Base-by-base conservation (phyloP, 2,113 vertebrate species). In the Donacobius atricapilla region DNA sequence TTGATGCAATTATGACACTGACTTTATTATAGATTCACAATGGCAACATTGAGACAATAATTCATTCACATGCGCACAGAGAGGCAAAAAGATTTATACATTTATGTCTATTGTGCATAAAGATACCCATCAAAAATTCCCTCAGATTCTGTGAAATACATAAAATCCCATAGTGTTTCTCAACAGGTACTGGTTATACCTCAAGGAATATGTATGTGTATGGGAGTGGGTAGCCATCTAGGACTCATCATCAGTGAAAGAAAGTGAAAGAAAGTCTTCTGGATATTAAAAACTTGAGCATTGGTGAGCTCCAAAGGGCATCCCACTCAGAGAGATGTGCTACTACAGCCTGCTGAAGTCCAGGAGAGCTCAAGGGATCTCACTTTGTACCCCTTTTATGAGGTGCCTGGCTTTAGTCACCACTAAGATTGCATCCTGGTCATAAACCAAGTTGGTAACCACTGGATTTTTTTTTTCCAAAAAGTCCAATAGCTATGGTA, bases 221-320 rank as follows among this genome's bases (percentile, higher is more conserved):
- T 33, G 22, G 7, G 28, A 50, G 22, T 37, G 19, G 15, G 13
- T 24, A 39, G 28, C 33, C 1, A 3, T 24, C 27, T 51, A 39
- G 33, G 19, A 25, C 5, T 39, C 45, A 39, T 30, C 15, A 51
- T 20, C 15, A 28, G 19, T 30, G 44, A 65, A 50, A 56, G 2
- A 47, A 47, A 19, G 17, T 42, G 30, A 66, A 40, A 48, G 5
- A 39, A 48, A 58, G 10, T 42, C 31, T 65, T 65, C 35, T 37
- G 15, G 11, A 6, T 51, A 51, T 28, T 73, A 31, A 24, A 51
- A 89, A 20, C 9, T 11, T 66, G 23, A 45, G 17, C 0, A 0
- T 9, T 39, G n/a, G 10, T 58, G 33, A 66, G 28, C 7, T 45
- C 19, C 25, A 37, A 75, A 33, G 24, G 15, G 20, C 16, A 51